Base-by-base conservation (phyloP, 2,797 vertebrate genomes). In the Astyanax mexicanus region DNA sequence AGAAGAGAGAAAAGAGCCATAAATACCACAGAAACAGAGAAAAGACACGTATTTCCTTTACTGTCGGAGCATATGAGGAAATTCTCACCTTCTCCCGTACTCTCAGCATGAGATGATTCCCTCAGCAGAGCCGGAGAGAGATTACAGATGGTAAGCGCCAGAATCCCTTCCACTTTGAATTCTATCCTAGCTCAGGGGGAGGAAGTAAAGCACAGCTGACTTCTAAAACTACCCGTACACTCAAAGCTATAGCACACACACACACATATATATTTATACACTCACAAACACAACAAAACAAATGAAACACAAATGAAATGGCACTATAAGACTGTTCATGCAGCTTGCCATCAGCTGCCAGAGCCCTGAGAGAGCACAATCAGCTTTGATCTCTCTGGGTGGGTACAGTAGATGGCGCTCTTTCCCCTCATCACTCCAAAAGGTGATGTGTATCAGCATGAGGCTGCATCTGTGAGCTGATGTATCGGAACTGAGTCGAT, bases 11-110 rank as follows among this genome's bases (percentile, higher is more conserved):
- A 38, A 44, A 64, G 40, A 32, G 9, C 40, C 10, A 12, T 37
- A 62, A 45, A 12, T n/a, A n/a, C n/a, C n/a, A n/a, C n/a, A n/a
- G 25, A 55, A 9, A 62, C 17, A 64, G 1, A 55, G 10, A 32
- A 13, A 55, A 35, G 40, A 70, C 4, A 35, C 9, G 21, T 29
- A 35, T 55, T 52, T 73, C 52, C 49, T 45, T 62, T 49, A 74
- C 77, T 79, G 57, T 77, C 65, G 79, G 51, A 79, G 64, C 65
- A 70, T 69, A 75, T 78, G 78, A 73, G 49, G 74, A 81, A 78
- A 81, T 69, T 82, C 49, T 80, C 62, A 78, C 72, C 69, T 74
- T 72, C 68, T 69, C 62, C 64, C 54, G 58, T 74, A 52, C 71
- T 72, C 80, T 70, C 40, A 67, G 74, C 29, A 66, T 54, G 37